Evolutionary conservation across 2,113 vertebrate species (phyloP).

Genomic region (Microcebus tavaratra): DNA sequence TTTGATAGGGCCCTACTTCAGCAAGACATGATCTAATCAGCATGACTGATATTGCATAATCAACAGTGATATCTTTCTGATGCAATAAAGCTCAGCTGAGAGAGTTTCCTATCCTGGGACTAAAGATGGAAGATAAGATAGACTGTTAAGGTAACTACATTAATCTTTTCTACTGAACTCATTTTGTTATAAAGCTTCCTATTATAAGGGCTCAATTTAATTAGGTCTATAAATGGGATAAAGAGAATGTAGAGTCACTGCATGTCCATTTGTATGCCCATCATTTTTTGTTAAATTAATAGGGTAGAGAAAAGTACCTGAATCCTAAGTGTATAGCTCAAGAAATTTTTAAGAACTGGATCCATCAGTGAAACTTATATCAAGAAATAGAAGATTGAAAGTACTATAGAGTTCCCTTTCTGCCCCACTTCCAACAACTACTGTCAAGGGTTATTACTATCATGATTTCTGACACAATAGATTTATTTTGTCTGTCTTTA

Average conservation of each 20-base stretch:
- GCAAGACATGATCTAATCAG: background rate
- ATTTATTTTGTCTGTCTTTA: background rate
- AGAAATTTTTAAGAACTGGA: background rate
- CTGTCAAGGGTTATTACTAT: background rate
- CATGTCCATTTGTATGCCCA: background rate
- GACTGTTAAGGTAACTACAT: background rate
- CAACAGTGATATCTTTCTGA: background rate
- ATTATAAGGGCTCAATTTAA: background rate
- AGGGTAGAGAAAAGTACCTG: background rate
- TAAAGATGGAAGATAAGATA: background rate
- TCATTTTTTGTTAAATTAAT: background rate
- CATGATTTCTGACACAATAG: background rate
- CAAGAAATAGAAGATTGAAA: background rate
- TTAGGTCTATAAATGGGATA: background rate
- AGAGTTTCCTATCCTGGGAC: background rate
- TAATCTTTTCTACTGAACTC: background rate
- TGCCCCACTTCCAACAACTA: background rate
- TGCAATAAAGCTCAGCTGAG: background rate
- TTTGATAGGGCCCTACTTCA: background rate
- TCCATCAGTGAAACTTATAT: background rate
- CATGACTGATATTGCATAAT: background rate
- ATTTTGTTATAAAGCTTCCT: background rate
- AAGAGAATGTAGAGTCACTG: background rate
- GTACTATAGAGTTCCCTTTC: background rate
- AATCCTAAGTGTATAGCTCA: background rate